Evolutionary conservation across 2,113 vertebrate genomes (phyloP).

Genomic region (Ellobius talpinus): DNA sequence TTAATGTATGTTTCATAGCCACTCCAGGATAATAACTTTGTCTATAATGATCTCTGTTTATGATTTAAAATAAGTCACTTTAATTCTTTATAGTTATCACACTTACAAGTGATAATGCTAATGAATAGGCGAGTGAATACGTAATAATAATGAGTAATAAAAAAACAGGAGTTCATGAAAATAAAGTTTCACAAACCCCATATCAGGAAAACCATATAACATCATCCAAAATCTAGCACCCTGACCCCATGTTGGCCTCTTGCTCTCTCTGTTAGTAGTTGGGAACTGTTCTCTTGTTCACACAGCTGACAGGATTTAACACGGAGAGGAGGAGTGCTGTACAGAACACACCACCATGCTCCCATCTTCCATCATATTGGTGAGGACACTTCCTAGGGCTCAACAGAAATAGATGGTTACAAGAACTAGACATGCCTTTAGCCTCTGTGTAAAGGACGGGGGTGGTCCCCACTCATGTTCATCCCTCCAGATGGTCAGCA

Average conservation of each 20-base stretch:
- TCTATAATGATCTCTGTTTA: neutral
- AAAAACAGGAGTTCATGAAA: neutral
- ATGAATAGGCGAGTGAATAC: neutral
- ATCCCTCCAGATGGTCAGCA: constrained; percentile 81
- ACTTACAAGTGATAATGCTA: neutral
- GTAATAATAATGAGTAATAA: neutral
- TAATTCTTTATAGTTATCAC: neutral
- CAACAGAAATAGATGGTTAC: constrained; percentile 71
- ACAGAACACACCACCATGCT: neutral
- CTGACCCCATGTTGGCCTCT: neutral
- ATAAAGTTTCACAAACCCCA: constrained; percentile 8
- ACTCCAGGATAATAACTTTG: neutral
- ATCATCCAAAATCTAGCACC: neutral
- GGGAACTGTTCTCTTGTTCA: neutral
- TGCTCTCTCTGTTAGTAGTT: neutral
- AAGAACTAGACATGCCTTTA: constrained; percentile 74
- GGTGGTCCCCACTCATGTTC: constrained; percentile 70
- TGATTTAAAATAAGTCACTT: neutral
- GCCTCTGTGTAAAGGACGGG: constrained; percentile 71
- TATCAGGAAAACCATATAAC: neutral
- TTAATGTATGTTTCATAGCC: neutral
- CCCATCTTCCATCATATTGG: constrained; percentile 57
- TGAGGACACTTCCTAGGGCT: constrained; percentile 69
- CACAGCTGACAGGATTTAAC: neutral
- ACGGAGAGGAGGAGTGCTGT: neutral